These are phyloP conservation scores for Sebastes miniatus DNA, from an alignment of 2,797 vertebrate species.

Conservation along the genomic window DNA sequence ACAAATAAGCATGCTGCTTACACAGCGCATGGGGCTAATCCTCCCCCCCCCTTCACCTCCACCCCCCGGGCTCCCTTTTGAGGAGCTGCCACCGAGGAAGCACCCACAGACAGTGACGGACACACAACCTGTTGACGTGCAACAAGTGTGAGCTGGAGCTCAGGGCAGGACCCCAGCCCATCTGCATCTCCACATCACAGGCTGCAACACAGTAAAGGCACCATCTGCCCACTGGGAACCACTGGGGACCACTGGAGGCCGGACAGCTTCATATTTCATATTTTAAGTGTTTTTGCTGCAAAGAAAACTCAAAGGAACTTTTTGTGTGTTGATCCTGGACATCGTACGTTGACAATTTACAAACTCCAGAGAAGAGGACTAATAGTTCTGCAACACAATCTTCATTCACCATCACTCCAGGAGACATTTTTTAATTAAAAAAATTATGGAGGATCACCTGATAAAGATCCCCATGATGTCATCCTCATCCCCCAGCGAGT, in stretches of 20 bases:
- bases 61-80: slow-evolving; percentile 64
- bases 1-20: slow-evolving; percentile 88
- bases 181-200: slow-evolving; percentile 39
- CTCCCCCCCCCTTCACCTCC: slow-evolving; percentile 47
- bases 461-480: slow-evolving; percentile 75
- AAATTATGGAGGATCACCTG: slow-evolving; percentile 78
- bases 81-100: slow-evolving; percentile 73
- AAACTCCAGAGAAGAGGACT: slow-evolving; percentile 6
- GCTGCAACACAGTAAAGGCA: slow-evolving; percentile 24
- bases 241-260: slow-evolving; percentile 28
- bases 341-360: neutral
- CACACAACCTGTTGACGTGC: slow-evolving; percentile 40
- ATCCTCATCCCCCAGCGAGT: slow-evolving; percentile 76
- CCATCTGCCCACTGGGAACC: slow-evolving; percentile 53
- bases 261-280: neutral
- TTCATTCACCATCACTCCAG: neutral
- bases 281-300: neutral
- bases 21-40: slow-evolving; percentile 87
- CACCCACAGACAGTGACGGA: slow-evolving; percentile 66
- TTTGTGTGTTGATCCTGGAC: neutral
- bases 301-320: neutral
- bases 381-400: neutral
- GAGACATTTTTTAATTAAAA: neutral
- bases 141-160: slow-evolving; percentile 53
- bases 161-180: slow-evolving; percentile 34